Conservation (phyloP, 2,888 invertebrate species). For the Pegoplata infirma region DNA sequence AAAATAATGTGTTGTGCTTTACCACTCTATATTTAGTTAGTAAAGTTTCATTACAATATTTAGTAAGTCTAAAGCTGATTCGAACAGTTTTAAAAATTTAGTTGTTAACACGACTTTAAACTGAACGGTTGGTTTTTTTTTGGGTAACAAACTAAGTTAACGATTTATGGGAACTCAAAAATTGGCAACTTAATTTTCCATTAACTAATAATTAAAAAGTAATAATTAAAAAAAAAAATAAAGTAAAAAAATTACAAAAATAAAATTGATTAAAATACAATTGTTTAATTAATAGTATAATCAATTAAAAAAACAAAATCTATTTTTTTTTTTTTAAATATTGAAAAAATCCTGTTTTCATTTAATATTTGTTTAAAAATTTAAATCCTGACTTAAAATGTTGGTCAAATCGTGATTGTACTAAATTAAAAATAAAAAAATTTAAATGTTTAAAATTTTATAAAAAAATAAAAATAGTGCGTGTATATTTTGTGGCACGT, state of each 20-base stretch:
- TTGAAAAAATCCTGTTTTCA: neutral
- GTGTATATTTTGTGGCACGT: conserved; percentile 55
- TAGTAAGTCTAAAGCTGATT: conserved; percentile 34
- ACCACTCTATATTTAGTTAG: neutral
- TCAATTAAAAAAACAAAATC: neutral
- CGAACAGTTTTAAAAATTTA: conserved; percentile 52
- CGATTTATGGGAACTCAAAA: neutral
- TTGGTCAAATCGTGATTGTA: conserved; percentile 33
- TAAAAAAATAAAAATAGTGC: no score
- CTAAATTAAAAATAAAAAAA: conserved; percentile 15
- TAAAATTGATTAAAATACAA: neutral
- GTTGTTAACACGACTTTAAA: conserved; percentile 56
- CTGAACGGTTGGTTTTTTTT: conserved; percentile 50
- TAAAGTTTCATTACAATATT: conserved; percentile 38
- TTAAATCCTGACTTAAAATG: neutral
- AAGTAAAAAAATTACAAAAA: neutral
- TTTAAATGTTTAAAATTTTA: conserved; percentile 9
- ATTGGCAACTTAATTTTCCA: neutral
- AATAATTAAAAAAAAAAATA: neutral
- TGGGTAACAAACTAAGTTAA: neutral
- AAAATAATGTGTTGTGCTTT: conserved; percentile 31
- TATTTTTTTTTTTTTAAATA: neutral
- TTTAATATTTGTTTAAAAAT: neutral
- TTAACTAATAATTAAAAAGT: neutral
- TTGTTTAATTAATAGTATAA: no score